These are phyloP conservation scores for Nicator chloris DNA, from an alignment of 2,113 vertebrate species.

Conservation along the genomic window DNA sequence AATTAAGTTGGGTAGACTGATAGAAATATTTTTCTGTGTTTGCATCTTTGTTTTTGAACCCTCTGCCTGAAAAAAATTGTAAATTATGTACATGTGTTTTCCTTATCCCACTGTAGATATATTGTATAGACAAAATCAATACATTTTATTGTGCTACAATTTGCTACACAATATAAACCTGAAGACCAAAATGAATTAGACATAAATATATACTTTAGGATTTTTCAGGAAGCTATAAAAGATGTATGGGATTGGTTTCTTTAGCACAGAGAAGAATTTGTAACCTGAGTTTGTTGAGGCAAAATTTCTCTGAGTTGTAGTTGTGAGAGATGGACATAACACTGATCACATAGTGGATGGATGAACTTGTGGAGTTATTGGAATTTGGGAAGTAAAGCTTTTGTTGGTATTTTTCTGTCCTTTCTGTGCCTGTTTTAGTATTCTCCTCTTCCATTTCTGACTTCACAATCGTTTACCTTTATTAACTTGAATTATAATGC, in stretches of 20 bases:
- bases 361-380: not conserved
- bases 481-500: not conserved
- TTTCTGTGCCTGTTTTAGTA: not conserved
- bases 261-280: not conserved
- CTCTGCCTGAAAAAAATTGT: conserved; percentile 7
- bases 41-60: conserved; percentile 6
- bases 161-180: not conserved
- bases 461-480: not conserved
- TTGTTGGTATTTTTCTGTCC: not conserved
- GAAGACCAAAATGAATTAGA: not conserved
- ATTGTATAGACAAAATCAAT: not conserved
- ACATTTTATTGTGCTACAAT: not conserved
- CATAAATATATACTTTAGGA: not conserved
- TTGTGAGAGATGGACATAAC: not conserved
- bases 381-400: not conserved
- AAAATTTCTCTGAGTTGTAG: not conserved
- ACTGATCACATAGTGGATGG: rapidly evolving
- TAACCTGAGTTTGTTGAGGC: not conserved
- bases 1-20: conserved; percentile 32
- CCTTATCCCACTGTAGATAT: not conserved
- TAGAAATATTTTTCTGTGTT: conserved; percentile 49
- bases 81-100: not conserved
- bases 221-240: not conserved
- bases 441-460: not conserved
- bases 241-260: not conserved